phyloP scores from a whole-genome alignment of 2,797 vertebrate species.

The Falco berigora region DNA sequence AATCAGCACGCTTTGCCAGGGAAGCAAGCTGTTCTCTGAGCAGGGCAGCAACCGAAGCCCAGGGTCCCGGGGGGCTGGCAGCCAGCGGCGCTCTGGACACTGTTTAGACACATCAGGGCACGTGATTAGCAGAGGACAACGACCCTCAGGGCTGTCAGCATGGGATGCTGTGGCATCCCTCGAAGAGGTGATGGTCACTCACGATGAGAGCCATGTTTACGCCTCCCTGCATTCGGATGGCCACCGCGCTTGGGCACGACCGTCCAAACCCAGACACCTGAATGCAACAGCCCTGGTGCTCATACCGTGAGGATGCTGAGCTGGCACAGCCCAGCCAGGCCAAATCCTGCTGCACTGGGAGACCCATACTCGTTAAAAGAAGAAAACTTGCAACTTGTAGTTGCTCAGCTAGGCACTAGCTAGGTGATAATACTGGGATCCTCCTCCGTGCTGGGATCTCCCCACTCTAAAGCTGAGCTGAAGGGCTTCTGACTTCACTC shows the following conservation, averaged over 20 bases:
- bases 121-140: fast-evolving
- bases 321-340: not conserved
- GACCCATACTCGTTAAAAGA: not conserved
- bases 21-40: not conserved
- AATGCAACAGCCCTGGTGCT: not conserved
- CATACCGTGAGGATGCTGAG: fast-evolving
- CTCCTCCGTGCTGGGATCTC: not conserved
- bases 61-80: fast-evolving
- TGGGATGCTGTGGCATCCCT: not conserved
- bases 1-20: not conserved
- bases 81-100: not conserved
- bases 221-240: not conserved
- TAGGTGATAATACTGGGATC: not conserved
- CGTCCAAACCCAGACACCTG: not conserved
- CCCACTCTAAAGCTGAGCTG: not conserved
- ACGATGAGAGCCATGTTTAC: fast-evolving
- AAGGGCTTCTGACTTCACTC: not conserved
- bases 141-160: not conserved
- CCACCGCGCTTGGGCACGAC: not conserved
- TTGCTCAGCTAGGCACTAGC: not conserved
- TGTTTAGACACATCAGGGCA: not conserved
- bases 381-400: not conserved
- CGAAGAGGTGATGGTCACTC: fast-evolving
- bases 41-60: not conserved
- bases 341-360: not conserved